phyloP scores from a whole-genome alignment of 2,797 vertebrate species.

The Microctenopoma lineatum region DNA sequence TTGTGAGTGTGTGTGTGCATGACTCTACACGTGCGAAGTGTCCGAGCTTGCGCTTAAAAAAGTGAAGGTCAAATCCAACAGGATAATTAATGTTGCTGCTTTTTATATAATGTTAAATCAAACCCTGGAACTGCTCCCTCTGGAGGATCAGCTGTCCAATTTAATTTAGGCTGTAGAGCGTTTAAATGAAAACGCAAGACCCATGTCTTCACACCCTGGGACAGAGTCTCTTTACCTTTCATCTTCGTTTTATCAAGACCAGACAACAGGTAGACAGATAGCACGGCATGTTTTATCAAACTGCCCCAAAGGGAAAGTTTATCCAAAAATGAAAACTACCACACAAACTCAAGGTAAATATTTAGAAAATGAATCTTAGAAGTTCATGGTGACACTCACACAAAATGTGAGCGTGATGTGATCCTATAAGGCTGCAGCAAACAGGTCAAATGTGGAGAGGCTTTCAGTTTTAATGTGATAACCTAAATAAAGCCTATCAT shows the following conservation, averaged over 20 bases:
- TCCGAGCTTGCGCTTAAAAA: conserved; percentile 54
- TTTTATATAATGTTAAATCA: conserved; percentile 80
- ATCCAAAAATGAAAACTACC: conserved; percentile 19
- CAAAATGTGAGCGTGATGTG: conserved; percentile 17
- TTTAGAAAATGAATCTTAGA: conserved; percentile 29
- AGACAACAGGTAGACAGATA: conserved; percentile 58
- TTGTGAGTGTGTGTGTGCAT: not conserved
- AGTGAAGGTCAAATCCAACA: conserved; percentile 81
- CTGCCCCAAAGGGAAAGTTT: conserved; percentile 23
- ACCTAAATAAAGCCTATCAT: too few relatives aligned
- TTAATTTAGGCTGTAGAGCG: conserved; percentile 73
- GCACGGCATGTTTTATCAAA: conserved; percentile 32
- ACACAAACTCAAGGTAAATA: conserved; percentile 39
- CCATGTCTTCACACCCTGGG: conserved; percentile 57
- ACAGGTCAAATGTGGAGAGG: not conserved
- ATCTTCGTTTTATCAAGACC: conserved; percentile 59
- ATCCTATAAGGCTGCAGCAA: conserved; percentile 1
- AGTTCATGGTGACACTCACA: conserved; percentile 30
- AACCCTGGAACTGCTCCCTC: conserved; percentile 72
- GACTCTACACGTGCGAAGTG: conserved; percentile 29
- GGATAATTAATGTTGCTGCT: conserved; percentile 79
- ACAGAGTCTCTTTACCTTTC: conserved; percentile 53
- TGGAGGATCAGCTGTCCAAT: conserved; percentile 77
- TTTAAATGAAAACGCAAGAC: conserved; percentile 70
- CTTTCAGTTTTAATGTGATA: not conserved